phyloP scores from a whole-genome alignment of 2,888 invertebrate species.

The Andrena minutula region DNA sequence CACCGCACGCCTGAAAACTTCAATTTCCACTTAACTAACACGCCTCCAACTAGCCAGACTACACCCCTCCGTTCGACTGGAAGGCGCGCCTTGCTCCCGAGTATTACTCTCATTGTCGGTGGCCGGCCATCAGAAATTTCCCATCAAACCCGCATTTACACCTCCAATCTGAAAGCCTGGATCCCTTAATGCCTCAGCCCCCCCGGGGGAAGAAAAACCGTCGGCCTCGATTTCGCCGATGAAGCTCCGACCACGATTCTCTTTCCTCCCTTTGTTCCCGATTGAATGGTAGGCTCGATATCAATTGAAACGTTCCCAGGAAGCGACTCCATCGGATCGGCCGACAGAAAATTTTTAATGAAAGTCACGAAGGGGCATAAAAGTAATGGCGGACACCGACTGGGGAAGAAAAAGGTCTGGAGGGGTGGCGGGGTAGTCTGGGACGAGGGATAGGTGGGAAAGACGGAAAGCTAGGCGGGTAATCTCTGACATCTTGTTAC shows the following conservation, averaged over 20 bases:
- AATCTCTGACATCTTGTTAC: conserved; percentile 75
- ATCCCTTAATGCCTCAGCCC: conserved; percentile 46
- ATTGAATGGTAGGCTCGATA: conserved; percentile 66
- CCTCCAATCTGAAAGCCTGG: conserved; percentile 45
- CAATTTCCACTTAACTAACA: conserved; percentile 20
- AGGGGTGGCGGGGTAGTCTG: neutral
- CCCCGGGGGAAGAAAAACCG: conserved; percentile 23
- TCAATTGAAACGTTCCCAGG: conserved; percentile 65
- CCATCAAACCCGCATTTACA: conserved; percentile 59
- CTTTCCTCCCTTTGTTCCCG: conserved; percentile 52
- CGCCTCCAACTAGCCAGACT: conserved; percentile 6
- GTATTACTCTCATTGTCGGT: conserved; percentile 35
- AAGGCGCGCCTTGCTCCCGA: neutral
- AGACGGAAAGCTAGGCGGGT: conserved; percentile 54
- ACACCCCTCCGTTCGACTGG: neutral
- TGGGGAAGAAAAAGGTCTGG: conserved; percentile 9
- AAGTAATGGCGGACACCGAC: conserved; percentile 27
- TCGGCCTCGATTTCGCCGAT: conserved; percentile 48
- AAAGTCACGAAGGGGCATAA: conserved; percentile 55
- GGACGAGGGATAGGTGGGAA: conserved; percentile 3
- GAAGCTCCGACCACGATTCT: conserved; percentile 32
- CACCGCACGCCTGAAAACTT: neutral
- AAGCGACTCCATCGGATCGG: conserved; percentile 52
- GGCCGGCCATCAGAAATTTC: conserved; percentile 52
- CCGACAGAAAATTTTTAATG: conserved; percentile 71